These are phyloP conservation scores for Schizothorax lantsangensis DNA, from an alignment of 2,797 vertebrate genomes.

Conservation along the genomic window DNA sequence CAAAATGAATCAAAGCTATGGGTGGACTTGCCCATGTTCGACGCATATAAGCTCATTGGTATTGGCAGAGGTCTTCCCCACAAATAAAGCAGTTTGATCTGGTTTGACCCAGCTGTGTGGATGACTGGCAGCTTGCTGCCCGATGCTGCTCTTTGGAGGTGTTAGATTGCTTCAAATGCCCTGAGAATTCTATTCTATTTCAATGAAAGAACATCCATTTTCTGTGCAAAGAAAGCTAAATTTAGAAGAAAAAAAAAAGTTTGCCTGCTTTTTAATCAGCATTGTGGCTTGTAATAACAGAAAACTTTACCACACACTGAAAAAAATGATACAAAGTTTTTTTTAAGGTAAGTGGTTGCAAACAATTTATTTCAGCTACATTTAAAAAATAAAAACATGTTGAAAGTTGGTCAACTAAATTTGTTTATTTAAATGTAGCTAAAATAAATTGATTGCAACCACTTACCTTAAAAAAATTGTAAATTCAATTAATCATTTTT, in stretches of 20 bases:
- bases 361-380: no score
- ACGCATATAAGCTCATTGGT: conserved; percentile 42
- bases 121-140: conserved; percentile 52
- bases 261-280: conserved; percentile 2
- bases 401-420: no score
- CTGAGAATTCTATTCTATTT: background rate
- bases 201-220: background rate
- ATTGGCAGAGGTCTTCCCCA: conserved; percentile 50
- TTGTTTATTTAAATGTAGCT: no score
- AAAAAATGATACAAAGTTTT: no score
- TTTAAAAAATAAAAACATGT: no score
- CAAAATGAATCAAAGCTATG: background rate
- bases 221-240: background rate
- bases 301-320: background rate
- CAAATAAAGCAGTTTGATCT: conserved; percentile 54
- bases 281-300: background rate
- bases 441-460: no score
- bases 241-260: background rate
- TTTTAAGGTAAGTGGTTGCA: no score
- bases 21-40: background rate
- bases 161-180: conserved; percentile 19
- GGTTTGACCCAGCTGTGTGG: conserved; percentile 38
- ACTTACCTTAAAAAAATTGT: no score
- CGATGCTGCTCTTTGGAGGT: conserved; percentile 31
- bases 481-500: no score